Base-by-base conservation (phyloP, 2,113 vertebrate species). In the Pristiophorus japonicus region DNA sequence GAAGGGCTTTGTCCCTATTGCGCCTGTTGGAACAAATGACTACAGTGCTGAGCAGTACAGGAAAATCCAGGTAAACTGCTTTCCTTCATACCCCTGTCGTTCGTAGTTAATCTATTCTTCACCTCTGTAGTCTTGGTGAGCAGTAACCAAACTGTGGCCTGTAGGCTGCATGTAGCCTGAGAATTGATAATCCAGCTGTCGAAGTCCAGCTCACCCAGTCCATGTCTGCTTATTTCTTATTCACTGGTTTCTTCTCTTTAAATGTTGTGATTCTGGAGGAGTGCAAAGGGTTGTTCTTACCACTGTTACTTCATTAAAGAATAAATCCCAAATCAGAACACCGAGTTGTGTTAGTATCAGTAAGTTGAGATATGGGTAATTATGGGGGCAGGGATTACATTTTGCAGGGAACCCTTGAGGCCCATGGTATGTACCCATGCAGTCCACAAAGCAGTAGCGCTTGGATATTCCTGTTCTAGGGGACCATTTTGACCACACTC, bases 1-100 rank as follows among this genome's bases (percentile, higher is more conserved):
- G 20, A 97, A 96, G 0, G 99, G 98, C 96, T 99, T 99, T 0
- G 97, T 99, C 95, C 97, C 99, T 63, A 97, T 99, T 0, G 98
- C 99, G 0, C 99, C 99, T 0, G 98, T 98, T 7, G 98, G 98
- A 59, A 99, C 98, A 30, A 97, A 97, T 94, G 98, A 97, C 96
- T 98, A 98, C 96, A 97, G 98, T 47, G 96, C 97, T 51, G 97
- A 98, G 96, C 98, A 99, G 95, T 99, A 99, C 97, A 97, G 73
- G 95, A 96, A 81, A 4, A 97, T 99, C 95, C 98, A 99, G 98
- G 99, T 99, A 97, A 96, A 38, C n/a, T 81, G 38, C 38, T 42
- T 16, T 81, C 38, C 38, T 45, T 81, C 78, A 81, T 42, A 42
- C 6, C 63, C n/a, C 8, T 38, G 14, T 27, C 14, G 22, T 66